Evolutionary conservation across 1,140 invertebrate genomes (phyloP).

Genomic region (Pectinophora gossypiella): DNA sequence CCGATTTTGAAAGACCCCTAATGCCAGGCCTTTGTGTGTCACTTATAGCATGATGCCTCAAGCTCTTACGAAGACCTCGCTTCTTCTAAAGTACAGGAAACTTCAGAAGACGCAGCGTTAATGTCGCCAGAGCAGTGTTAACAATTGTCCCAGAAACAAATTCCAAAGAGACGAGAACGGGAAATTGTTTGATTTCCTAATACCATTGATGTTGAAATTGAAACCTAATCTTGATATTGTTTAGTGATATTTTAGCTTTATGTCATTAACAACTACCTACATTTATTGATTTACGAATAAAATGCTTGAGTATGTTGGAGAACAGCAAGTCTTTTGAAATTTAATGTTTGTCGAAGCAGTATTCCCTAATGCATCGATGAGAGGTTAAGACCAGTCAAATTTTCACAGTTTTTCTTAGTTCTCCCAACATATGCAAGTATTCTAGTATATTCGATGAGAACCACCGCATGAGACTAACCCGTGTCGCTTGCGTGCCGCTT

Average conservation of each 20-base stretch:
- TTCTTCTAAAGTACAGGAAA: background rate
- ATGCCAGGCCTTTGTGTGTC: conserved; percentile 63
- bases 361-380: too few relatives aligned
- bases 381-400: too few relatives aligned
- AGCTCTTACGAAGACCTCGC: background rate
- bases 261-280: conserved; percentile 25
- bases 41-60: conserved; percentile 58
- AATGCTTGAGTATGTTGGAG: too few relatives aligned
- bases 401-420: too few relatives aligned
- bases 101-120: background rate
- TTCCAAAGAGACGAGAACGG: background rate
- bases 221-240: conserved; percentile 7
- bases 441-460: conserved; percentile 17
- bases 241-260: conserved; percentile 13
- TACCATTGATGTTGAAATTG: conserved; percentile 6
- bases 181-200: background rate
- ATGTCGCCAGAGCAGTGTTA: background rate
- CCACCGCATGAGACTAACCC: conserved; percentile 62
- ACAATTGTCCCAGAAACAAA: background rate
- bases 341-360: too few relatives aligned
- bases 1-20: conserved; percentile 27
- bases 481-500: conserved; percentile 70
- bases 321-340: too few relatives aligned
- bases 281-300: too few relatives aligned
- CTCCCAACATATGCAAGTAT: too few relatives aligned